phyloP scores from a whole-genome alignment of 2,797 vertebrate genomes.

The Pagetopsis macropterus region DNA sequence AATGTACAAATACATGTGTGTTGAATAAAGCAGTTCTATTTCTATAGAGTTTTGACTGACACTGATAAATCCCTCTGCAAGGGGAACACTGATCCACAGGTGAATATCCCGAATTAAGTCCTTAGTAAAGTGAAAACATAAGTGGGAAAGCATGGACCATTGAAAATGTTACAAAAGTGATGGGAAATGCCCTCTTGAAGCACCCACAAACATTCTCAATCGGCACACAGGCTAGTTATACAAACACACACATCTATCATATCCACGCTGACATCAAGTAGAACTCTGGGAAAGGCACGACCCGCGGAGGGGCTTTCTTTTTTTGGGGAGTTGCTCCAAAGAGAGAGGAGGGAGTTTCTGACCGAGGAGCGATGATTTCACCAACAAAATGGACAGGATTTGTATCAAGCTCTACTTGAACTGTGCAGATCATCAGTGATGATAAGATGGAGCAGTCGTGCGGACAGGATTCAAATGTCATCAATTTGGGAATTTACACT shows the following conservation, averaged over 20 bases:
- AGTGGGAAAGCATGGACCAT: too few relatives aligned
- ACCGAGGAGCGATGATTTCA: background rate
- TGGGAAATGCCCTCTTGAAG: slow-evolving; percentile 12
- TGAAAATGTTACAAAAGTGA: too few relatives aligned
- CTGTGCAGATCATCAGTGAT: background rate
- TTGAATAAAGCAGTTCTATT: background rate
- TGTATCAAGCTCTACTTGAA: background rate
- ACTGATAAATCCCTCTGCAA: too few relatives aligned
- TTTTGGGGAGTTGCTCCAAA: background rate
- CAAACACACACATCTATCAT: slow-evolving; percentile 12
- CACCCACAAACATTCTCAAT: background rate
- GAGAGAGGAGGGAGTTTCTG: background rate
- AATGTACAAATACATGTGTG: background rate
- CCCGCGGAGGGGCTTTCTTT: slow-evolving; percentile 16
- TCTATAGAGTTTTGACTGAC: background rate
- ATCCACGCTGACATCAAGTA: slow-evolving; percentile 30
- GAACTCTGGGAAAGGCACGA: slow-evolving; percentile 64
- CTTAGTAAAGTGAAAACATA: slow-evolving; percentile 4
- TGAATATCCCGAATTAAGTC: slow-evolving; percentile 4
- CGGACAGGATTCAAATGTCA: slow-evolving; percentile 13
- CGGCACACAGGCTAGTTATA: slow-evolving; percentile 5
- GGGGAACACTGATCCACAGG: background rate
- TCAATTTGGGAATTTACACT: background rate
- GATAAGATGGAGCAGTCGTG: background rate
- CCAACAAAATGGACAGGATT: slow-evolving; percentile 18